These are phyloP conservation scores for Urosaurus nigricauda DNA, from an alignment of 2,797 vertebrate genomes.

Conservation along the genomic window DNA sequence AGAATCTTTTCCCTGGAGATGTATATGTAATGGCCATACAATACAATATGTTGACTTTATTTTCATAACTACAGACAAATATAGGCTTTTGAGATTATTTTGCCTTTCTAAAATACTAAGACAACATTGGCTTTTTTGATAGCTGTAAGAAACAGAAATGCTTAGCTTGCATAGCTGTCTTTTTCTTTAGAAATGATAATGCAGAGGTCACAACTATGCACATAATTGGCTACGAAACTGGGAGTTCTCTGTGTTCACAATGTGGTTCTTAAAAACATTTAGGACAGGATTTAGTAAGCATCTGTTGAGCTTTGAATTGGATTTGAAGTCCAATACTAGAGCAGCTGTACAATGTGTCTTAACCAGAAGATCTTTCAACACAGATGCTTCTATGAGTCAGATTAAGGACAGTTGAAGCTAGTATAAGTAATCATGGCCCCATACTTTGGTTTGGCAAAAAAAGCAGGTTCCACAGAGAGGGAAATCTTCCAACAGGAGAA, in stretches of 20 bases:
- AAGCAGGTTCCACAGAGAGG: slow-evolving; percentile 3
- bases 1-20: not conserved
- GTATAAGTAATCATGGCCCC: slow-evolving; percentile 53
- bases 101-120: too few relatives aligned
- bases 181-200: not conserved
- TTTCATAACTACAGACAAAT: too few relatives aligned
- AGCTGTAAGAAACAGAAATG: slow-evolving; percentile 1
- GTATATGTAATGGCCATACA: not conserved
- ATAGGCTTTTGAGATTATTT: too few relatives aligned
- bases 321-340: slow-evolving; percentile 45
- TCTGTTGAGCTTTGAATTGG: slow-evolving; percentile 56
- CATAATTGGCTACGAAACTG: slow-evolving; percentile 14
- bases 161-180: not conserved
- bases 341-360: slow-evolving; percentile 66
- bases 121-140: not conserved
- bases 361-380: slow-evolving; percentile 29
- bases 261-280: not conserved
- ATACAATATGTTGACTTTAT: too few relatives aligned
- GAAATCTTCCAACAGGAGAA: not conserved
- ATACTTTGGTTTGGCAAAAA: slow-evolving; percentile 53
- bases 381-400: slow-evolving; percentile 69
- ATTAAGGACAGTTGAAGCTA: slow-evolving; percentile 64
- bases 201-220: not conserved
- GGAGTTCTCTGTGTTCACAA: slow-evolving; percentile 6
- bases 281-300: slow-evolving; percentile 39